Evolutionary conservation across 1,140 invertebrate genomes (phyloP), one percentile per base, ranked within the genome.

Genomic region (Tribolium madens): DNA sequence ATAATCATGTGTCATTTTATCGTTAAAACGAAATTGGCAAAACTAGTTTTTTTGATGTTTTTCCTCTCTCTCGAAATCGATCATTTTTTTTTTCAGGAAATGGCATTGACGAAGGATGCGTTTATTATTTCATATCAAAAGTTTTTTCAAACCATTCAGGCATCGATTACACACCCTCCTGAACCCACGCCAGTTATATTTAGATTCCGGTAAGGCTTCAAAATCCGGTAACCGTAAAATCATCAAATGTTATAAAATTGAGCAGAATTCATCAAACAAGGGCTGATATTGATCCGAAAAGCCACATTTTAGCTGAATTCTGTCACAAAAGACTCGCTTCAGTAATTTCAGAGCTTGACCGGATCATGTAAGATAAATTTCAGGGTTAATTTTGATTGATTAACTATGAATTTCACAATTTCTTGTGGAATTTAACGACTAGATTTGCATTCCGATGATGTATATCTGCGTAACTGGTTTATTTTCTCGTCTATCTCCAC

Each of bases 11-110:
- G 57, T 64, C 57, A 64, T 33, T 64, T 12, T 12, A 64, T 57
- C 18, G 52, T 64, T 12, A 64, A 64, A 64, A 33, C 57, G 3
- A 64, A 64, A 64, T 64, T 64, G 57, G 57, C 57, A 64, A 33
- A 64, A 64, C 57, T 64, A 64, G 57, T 64, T 60, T n/a, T n/a
- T n/a, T n/a, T n/a, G n/a, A n/a, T n/a, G n/a, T n/a, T n/a, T n/a
- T n/a, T n/a, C n/a, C n/a, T 31, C 21, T 60, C 6, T 15, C 21
- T 18, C 15, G 26, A 26, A 60, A 60, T 10, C 53, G 17, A 21
- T 18, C 17, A 13, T 7, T 60, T 60, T 21, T 26, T 60, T 60
- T 31, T n/a, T n/a, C n/a, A n/a, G n/a, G 21, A 26, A 26, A 26
- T 26, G 21, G 21, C 21, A 26, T 3, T 26, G 21, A 26, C 21